A percentile compares a stretch with the other conserved stretches of the same genome.
Evolutionary conservation across 2,888 invertebrate species (phyloP).

Genomic region (Quadroppia sp.): DNA sequence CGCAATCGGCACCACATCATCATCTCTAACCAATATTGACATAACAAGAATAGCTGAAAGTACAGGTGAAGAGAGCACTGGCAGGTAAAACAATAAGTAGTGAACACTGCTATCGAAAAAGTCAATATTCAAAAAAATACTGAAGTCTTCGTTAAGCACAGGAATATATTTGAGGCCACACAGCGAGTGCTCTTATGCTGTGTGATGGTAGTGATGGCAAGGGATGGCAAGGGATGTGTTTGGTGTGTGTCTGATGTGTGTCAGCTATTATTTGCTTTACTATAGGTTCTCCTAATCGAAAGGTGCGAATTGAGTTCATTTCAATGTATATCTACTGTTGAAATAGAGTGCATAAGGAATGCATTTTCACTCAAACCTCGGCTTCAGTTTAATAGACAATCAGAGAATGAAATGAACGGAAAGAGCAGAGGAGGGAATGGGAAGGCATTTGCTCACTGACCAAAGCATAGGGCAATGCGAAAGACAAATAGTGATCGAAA

Average conservation of each 20-base stretch:
- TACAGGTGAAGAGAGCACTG: conserved; percentile 31
- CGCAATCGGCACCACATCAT: conserved; percentile 31
- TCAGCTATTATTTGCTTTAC: conserved; percentile 27
- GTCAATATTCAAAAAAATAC: conserved; percentile 15
- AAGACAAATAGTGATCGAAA: conserved; percentile 26
- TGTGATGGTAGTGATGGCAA: background rate
- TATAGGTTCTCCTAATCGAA: conserved; percentile 27
- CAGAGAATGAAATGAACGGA: conserved; percentile 1
- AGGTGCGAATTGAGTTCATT: conserved; percentile 23
- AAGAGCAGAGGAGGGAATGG: conserved; percentile 13
- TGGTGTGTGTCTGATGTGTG: conserved; percentile 32
- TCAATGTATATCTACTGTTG: too few species aligned
- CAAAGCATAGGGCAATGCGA: conserved; percentile 3
- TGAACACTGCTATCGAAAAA: conserved; percentile 16
- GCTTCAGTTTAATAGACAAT: background rate
- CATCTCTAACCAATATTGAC: conserved; percentile 32
- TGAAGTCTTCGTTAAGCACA: background rate
- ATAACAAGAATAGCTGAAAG: conserved; percentile 11
- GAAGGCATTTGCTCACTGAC: conserved; percentile 20
- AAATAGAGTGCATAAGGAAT: too few species aligned
- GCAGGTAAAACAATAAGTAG: conserved; percentile 34
- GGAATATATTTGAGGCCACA: conserved; percentile 31
- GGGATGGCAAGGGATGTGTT: background rate
- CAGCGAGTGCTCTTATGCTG: conserved; percentile 17
- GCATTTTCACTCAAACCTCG: background rate